Evolutionary conservation across 2,797 vertebrate genomes (phyloP), one percentile per base, ranked within the genome.

Genomic region (Chaunax sp.): DNA sequence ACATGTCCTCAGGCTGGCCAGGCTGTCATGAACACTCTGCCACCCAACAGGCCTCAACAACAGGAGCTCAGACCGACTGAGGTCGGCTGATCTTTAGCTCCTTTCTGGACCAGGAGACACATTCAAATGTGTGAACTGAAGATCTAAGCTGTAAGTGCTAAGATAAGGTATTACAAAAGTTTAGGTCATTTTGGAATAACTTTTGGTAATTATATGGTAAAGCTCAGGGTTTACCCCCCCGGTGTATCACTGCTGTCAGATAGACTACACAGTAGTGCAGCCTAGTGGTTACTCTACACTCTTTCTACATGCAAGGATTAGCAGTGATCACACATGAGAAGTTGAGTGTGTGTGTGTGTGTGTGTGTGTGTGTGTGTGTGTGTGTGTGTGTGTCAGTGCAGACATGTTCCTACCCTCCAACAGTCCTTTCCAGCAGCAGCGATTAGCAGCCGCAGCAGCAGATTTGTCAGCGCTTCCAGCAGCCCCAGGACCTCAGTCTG

Each of bases 381-480:
- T 15, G 38, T 40, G 16, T 40, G 38, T 40, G 38, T 40, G 38
- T 16, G 38, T 40, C 4, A 10, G 35, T 22, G 30, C 38, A 52
- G 37, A 46, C 11, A 19, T 37, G 64, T 30, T 68, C 41, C 64
- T 78, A 55, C 53, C 76, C 72, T 85, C 74, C 65, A 79, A 64
- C 77, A 73, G 73, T 81, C 71, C 50, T 77, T 64, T 62, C 69
- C 64, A 72, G 67, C 62, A 56, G 72, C 74, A 82, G 64, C 14
- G 45, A 85, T 66, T 47, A 82, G 50, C 66, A 78, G 66, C 52
- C 57, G 49, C 55, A 78, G 66, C 52, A 60, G 49, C 55, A 64
- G 41, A 18, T 57, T 69, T 37, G 46, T 67, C 64, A 64, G 35
- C 1, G 16, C 66, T 57, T 55, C 45, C 51, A 72, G 56, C 61